Evolutionary conservation across 2,888 invertebrate species (phyloP).

Genomic region (Yponomeuta cagnagella): DNA sequence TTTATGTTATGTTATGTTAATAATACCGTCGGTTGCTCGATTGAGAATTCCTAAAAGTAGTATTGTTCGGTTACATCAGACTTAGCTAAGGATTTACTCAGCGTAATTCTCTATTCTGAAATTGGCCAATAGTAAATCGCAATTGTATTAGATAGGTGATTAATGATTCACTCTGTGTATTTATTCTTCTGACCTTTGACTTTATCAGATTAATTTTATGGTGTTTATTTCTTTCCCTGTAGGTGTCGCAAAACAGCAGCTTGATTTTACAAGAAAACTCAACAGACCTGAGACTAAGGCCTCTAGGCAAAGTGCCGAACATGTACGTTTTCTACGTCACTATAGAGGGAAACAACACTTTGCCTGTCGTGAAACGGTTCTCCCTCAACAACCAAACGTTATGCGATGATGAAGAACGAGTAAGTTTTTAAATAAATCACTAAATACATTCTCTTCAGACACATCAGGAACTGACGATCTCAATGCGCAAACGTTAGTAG

Average conservation of each 20-base stretch:
- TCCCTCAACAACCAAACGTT: conserved; percentile 48
- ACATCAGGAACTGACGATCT: no score
- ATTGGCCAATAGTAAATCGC: neutral
- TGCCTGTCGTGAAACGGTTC: conserved; percentile 42
- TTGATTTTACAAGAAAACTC: conserved; percentile 26
- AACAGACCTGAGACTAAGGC: conserved; percentile 37
- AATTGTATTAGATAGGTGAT: neutral
- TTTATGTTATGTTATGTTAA: neutral
- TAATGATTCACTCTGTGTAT: no score
- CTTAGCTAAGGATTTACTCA: neutral
- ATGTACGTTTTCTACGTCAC: conserved; percentile 41
- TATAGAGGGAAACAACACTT: conserved; percentile 30
- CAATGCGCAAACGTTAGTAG: no score
- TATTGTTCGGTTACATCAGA: no score
- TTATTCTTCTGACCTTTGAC: neutral
- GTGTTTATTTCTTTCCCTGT: conserved; percentile 24
- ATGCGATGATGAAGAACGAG: conserved; percentile 53
- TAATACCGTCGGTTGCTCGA: neutral
- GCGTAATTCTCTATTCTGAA: no score
- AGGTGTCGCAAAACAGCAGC: conserved; percentile 35
- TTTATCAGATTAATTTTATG: neutral
- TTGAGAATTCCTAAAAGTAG: neutral
- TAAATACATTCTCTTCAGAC: neutral
- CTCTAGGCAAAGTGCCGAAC: conserved; percentile 32
- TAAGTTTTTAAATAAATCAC: conserved; percentile 24